phyloP scores from a whole-genome alignment of 1,140 invertebrate species.

The Onthophagus taurus region DNA sequence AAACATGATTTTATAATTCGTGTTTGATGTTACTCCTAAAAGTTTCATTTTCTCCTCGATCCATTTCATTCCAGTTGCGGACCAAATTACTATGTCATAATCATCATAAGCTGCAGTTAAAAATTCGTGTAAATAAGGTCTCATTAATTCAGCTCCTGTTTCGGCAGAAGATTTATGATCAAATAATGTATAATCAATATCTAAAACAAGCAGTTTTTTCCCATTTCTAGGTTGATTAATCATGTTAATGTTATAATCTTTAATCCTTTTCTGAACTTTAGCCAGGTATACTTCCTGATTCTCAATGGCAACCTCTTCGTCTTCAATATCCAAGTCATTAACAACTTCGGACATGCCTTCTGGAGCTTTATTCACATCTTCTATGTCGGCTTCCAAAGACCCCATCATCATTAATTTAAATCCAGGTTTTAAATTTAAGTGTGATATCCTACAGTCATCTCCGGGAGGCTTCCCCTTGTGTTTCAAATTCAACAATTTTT shows the following conservation, averaged over 20 bases:
- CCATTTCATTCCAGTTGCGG: slow-evolving; percentile 97
- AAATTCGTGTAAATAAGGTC: slow-evolving; percentile 93
- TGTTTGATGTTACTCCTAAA: slow-evolving; percentile 72
- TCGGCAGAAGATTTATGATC: slow-evolving; percentile 90
- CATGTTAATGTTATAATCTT: slow-evolving; percentile 75
- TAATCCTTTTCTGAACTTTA: slow-evolving; percentile 76
- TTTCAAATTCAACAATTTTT: slow-evolving; percentile 89
- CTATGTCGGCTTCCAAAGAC: slow-evolving; percentile 84
- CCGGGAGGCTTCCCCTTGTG: slow-evolving; percentile 81
- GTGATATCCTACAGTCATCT: slow-evolving; percentile 60
- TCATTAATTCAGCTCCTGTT: slow-evolving; percentile 82
- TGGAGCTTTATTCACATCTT: slow-evolving; percentile 65
- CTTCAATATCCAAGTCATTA: slow-evolving; percentile 79
- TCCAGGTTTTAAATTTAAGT: slow-evolving; percentile 72
- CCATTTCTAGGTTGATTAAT: slow-evolving; percentile 69
- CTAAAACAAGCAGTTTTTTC: slow-evolving; percentile 88
- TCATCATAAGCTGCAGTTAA: slow-evolving; percentile 80
- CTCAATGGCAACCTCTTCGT: slow-evolving; percentile 79
- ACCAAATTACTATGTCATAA: slow-evolving; percentile 88
- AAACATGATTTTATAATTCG: slow-evolving; percentile 88
- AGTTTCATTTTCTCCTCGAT: slow-evolving; percentile 96
- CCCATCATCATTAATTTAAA: slow-evolving; percentile 97
- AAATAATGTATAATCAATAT: slow-evolving; percentile 96
- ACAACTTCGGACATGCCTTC: slow-evolving; percentile 74
- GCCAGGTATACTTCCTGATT: slow-evolving; percentile 57